Evolutionary conservation across 2,888 invertebrate genomes (phyloP), one percentile per base, ranked within the genome.

Genomic region (Aleiodes testaceus): DNA sequence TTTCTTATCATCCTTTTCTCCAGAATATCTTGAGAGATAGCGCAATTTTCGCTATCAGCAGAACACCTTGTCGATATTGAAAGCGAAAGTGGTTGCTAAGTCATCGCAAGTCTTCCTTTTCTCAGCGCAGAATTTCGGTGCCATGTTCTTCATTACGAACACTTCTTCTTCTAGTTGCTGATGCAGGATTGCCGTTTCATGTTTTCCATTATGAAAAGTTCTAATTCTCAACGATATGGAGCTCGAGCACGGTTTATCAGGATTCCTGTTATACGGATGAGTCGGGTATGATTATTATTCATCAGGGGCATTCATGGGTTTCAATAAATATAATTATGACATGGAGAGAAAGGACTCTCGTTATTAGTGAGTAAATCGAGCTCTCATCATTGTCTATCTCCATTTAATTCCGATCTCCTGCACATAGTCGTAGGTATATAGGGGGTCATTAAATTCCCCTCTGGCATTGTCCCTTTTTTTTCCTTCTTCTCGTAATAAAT

Each of bases 401-500:
- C 59, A 59, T 59, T 59, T 42, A 59, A 42, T 59, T 42, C 36
- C 18, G 26, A 42, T n/a, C 53, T 53, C 53, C 53, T 53, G 30
- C 16, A 20, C 36, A 36, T 2, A 42, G n/a, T 42, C 59, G 12
- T 59, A 59, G 59, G 59, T 59, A 59, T 59, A 55, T 16, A 49
- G 14, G 14, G 42, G 42, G 59, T 59, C 59, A 59, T 59, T 59
- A 59, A 59, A 14, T 59, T 36, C 36, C 59, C 59, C 59, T 42
- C 42, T n/a, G n/a, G 9, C 16, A 59, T 45, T 45, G 45, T 66
- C 55, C 59, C 49, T 50, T 36, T 65, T 66, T 55, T 63, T 45
- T 26, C 14, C 14, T 30, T 44, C 45, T 69, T 61, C 55, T 67
- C 61, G 72, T 73, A 74, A 76, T 75, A 75, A 77, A 75, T 77